Percentiles rank a stretch among this genome's conserved stretches.
Conservation (phyloP, 2,888 invertebrate species). For the Tetanocera ferruginea region DNA sequence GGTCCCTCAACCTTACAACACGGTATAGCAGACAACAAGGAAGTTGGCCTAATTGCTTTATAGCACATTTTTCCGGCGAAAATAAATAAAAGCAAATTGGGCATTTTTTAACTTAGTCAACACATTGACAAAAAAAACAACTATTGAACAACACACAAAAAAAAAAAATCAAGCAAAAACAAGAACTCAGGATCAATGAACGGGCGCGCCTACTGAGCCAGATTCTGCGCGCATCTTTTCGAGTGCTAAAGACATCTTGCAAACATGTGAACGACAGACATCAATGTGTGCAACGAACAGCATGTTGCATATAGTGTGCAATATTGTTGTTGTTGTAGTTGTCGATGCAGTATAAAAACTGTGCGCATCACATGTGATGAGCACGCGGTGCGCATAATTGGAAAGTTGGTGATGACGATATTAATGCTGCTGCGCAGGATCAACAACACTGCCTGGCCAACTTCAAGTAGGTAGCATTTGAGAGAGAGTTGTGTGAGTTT, state of each 20-base stretch:
- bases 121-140: background rate
- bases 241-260: conserved; percentile 58
- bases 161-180: background rate
- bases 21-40: background rate
- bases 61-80: background rate
- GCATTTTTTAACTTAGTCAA: background rate
- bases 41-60: background rate
- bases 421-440: background rate
- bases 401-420: background rate
- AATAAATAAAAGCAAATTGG: background rate
- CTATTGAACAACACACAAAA: background rate
- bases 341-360: conserved; percentile 10
- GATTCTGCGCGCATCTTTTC: conserved; percentile 5
- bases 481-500: background rate
- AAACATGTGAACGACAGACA: conserved; percentile 64
- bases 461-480: conserved; percentile 49
- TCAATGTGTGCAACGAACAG: conserved; percentile 18
- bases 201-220: conserved; percentile 24
- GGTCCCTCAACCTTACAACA: background rate
- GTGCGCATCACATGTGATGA: background rate
- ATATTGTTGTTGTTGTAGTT: background rate
- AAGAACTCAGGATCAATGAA: conserved; percentile 25
- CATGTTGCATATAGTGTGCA: conserved; percentile 9
- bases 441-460: conserved; percentile 37
- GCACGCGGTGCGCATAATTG: background rate